phyloP scores from a whole-genome alignment of 2,113 vertebrate species.

The Gadus macrocephalus region DNA sequence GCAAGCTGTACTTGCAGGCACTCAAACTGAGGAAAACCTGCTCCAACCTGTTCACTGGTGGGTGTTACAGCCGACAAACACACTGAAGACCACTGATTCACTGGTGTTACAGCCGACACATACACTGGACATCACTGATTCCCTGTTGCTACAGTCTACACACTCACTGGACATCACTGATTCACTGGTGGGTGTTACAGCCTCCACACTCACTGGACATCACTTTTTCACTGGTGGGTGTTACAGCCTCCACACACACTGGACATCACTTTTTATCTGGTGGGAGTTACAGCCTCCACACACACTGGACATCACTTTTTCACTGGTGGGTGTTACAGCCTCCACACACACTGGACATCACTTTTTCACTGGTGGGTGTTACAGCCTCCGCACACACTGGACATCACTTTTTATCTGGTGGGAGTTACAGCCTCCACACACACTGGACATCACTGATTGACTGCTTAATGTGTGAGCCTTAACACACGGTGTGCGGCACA shows the following conservation, averaged over 20 bases:
- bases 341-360: no score
- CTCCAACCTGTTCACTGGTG: conserved; percentile 90
- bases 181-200: no score
- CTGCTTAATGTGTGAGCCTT: not conserved
- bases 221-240: no score
- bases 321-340: not conserved
- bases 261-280: no score
- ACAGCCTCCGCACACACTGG: not conserved
- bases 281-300: not conserved
- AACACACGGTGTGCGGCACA: not conserved
- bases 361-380: no score
- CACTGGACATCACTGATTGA: no score
- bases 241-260: not conserved
- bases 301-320: no score
- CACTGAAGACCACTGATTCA: not conserved
- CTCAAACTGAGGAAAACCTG: conserved; percentile 89
- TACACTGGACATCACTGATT: no score
- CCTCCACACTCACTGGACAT: not conserved
- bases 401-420: no score
- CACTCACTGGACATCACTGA: not conserved
- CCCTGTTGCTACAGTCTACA: no score
- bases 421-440: not conserved
- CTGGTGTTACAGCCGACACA: not conserved
- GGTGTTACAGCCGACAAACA: conserved; percentile 8
- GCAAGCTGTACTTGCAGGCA: conserved; percentile 91